A percentile compares a stretch with the other conserved stretches of the same genome.
Evolutionary conservation across 1,140 invertebrate species (phyloP).

Genomic region (Cotesia typhae): DNA sequence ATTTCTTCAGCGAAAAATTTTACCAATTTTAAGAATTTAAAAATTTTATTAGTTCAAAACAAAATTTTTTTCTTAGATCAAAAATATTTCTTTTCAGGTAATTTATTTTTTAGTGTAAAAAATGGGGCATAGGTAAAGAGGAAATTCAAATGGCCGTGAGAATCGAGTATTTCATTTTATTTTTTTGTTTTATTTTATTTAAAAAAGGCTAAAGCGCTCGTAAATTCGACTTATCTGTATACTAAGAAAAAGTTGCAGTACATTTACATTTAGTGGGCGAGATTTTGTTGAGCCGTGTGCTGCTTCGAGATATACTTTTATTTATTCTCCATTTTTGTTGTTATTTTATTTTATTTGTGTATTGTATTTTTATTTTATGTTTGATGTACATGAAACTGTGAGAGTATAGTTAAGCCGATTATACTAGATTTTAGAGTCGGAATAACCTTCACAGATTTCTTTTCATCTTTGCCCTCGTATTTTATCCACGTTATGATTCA

Average conservation of each 20-base stretch:
- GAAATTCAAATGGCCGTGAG: not conserved
- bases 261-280: constrained; percentile 17
- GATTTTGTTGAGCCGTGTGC: not conserved
- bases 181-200: too few relatives aligned
- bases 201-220: constrained; percentile 45
- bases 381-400: constrained; percentile 4
- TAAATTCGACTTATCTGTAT: constrained; percentile 60
- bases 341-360: constrained; percentile 18
- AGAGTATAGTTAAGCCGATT: constrained; percentile 57
- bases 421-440: constrained; percentile 48
- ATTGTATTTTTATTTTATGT: constrained; percentile 51
- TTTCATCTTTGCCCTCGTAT: constrained; percentile 37
- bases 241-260: constrained; percentile 31
- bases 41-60: too few relatives aligned
- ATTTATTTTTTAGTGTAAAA: too few relatives aligned
- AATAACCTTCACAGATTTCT: constrained; percentile 53
- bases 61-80: too few relatives aligned
- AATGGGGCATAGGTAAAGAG: not conserved
- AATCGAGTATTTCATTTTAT: not conserved
- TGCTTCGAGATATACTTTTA: constrained; percentile 31
- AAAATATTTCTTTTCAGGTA: too few relatives aligned
- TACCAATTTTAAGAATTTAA: too few relatives aligned
- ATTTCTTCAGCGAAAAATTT: too few relatives aligned
- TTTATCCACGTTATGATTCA: not conserved
- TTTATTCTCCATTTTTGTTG: constrained; percentile 46